A percentile compares a stretch with the other conserved stretches of the same genome.
phyloP scores from a whole-genome alignment of 2,888 invertebrate genomes.

The Trichacis sp. region DNA sequence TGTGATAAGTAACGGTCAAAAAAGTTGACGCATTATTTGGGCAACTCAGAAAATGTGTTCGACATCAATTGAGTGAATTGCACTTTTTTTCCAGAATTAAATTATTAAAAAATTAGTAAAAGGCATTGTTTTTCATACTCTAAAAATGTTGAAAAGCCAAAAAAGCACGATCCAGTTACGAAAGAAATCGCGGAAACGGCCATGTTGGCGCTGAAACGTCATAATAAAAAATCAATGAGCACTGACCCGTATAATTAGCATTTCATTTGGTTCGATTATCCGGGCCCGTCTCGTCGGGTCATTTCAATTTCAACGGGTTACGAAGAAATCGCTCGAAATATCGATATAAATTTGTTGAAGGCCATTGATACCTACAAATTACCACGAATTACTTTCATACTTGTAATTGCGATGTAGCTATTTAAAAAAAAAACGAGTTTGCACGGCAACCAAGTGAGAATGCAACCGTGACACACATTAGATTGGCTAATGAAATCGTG shows the following conservation, averaged over 20 bases:
- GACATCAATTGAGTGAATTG: too few relatives aligned
- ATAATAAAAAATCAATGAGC: not conserved
- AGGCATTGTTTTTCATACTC: too few relatives aligned
- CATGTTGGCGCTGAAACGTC: not conserved
- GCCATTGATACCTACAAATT: not conserved
- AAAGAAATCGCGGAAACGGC: not conserved
- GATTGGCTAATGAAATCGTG: not conserved
- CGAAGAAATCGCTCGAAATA: not conserved
- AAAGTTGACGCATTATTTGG: too few relatives aligned
- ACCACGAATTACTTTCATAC: not conserved
- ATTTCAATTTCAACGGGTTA: too few relatives aligned
- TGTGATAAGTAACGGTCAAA: too few relatives aligned
- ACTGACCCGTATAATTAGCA: not conserved
- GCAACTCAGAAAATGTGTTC: too few relatives aligned
- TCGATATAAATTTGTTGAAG: not conserved
- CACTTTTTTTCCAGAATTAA: too few relatives aligned
- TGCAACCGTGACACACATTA: conserved; percentile 1
- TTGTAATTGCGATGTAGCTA: not conserved
- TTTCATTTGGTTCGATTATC: not conserved
- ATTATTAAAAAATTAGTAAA: too few relatives aligned
- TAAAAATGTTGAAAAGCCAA: not conserved
- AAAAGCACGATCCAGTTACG: not conserved
- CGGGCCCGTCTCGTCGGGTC: not conserved
- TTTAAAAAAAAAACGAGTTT: not conserved
- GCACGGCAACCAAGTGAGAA: not conserved